Base-by-base conservation (phyloP, 1,140 invertebrate species). In the Ladona fulva region DNA sequence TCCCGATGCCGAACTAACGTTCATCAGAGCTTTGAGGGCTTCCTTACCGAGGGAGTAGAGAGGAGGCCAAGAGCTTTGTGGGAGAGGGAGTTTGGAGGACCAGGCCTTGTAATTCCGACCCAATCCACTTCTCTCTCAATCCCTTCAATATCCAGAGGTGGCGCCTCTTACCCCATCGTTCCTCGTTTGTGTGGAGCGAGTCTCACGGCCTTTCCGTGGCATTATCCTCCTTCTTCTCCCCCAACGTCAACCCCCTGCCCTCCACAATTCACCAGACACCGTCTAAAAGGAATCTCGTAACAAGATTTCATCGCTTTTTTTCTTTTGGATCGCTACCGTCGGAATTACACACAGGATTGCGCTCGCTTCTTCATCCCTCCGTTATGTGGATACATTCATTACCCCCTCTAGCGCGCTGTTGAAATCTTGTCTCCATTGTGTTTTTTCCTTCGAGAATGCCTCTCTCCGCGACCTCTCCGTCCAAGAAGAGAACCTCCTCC, bases 21-120 rank as follows among this genome's bases (percentile, higher is more conserved):
- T 66, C 52, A 66, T 66, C 52, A 66, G 29, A 66, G 52, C 44
- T 52, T 52, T 52, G 44, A 52, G 44, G 44, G 44, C 10, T 11
- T 11, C 44, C 19, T 19, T 52, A 52, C 44, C 19, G 44, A 52
- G 44, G 44, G 44, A 52, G 19, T 19, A 52, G 44, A 52, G 44
- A 52, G 44, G 19, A 19, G 44, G 44, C 44, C 10, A 19, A 19
- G 44, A 52, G 44, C 44, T 19, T 10, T 10, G 44, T 11, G 52
- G 14, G 12, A 22, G 52, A 66, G n/a, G 52, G 52, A 22, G 52
- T 66, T 66, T 66, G 52, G 3, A 66, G 44, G 44, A 52, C 44
- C 44, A 52, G 52, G 52, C n/a, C 52, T 16, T 66, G 52, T 66
- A 66, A 66, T 66, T 66, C 52, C 52, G n/a, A 66, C 52, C 52